These are phyloP conservation scores for Scaptodrosophila lebanonensis DNA, from an alignment of 1,140 invertebrate genomes.

Conservation along the genomic window DNA sequence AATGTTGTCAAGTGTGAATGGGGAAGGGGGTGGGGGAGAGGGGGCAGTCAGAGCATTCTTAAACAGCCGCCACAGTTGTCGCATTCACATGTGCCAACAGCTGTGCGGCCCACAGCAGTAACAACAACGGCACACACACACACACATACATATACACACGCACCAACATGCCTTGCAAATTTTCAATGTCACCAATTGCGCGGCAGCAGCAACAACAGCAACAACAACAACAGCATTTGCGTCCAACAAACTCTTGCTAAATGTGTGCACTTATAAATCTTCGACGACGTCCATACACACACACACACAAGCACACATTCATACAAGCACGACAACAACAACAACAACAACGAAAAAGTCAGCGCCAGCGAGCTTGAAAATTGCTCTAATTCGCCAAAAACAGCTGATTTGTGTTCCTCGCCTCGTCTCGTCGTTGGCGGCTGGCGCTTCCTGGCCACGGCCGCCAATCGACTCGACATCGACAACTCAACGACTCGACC, in stretches of 20 bases:
- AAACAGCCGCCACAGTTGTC: constrained; percentile 13
- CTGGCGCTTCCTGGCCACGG: constrained; percentile 7
- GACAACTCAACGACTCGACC: constrained; percentile 18
- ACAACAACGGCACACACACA: constrained; percentile 15
- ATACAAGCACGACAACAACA: constrained; percentile 30
- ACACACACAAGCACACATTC: constrained; percentile 9
- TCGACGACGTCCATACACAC: constrained; percentile 35
- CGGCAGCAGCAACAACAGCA: constrained; percentile 63
- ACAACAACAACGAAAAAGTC: too few species aligned
- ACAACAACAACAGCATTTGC: too few species aligned
- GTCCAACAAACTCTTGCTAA: too few species aligned
- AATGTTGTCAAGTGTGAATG: constrained; percentile 37
- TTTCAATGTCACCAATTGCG: constrained; percentile 72
- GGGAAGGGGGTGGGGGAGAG: too few species aligned
- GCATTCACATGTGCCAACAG: constrained; percentile 23
- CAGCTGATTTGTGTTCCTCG: constrained; percentile 61
- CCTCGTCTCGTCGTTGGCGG: constrained; percentile 43
- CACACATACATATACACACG: constrained; percentile 21
- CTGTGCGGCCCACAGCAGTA: constrained; percentile 40
- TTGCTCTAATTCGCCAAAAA: constrained; percentile 73
- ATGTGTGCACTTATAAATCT: constrained; percentile 56
- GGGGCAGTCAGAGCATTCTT: constrained; percentile 43
- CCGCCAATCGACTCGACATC: constrained; percentile 48
- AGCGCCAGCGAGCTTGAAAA: constrained; percentile 61
- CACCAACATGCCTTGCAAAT: constrained; percentile 61